These are phyloP conservation scores for Poeciliopsis occidentalis DNA, from an alignment of 2,113 vertebrate genomes.

Conservation along the genomic window DNA sequence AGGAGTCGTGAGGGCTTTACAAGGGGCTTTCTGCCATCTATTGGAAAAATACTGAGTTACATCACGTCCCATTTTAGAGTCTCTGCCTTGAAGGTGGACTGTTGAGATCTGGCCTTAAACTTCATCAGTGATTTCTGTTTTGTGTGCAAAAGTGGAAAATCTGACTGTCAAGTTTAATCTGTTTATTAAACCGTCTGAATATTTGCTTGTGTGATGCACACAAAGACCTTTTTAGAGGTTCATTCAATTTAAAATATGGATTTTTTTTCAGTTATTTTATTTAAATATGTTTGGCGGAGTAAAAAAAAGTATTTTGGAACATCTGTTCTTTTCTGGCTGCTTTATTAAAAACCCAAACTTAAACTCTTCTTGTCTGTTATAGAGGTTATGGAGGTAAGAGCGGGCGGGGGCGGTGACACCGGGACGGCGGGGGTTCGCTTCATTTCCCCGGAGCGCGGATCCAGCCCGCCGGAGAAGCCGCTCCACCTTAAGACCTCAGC, in stretches of 20 bases:
- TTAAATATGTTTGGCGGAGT: too few relatives aligned
- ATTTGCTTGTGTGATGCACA: not conserved
- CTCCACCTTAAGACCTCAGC: slow-evolving; percentile 76
- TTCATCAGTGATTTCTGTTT: not conserved
- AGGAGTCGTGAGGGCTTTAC: not conserved
- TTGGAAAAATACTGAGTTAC: slow-evolving; percentile 31
- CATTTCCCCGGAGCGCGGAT: not conserved
- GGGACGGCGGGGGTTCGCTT: slow-evolving; percentile 29
- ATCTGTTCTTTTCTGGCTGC: slow-evolving; percentile 1
- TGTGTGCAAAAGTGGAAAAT: not conserved
- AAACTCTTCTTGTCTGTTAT: slow-evolving; percentile 24
- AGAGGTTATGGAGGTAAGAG: not conserved
- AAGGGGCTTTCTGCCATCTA: slow-evolving; percentile 46
- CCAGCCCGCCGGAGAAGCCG: not conserved
- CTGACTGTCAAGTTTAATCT: not conserved
- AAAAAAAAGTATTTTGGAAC: not conserved
- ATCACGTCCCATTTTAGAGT: not conserved
- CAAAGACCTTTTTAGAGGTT: too few relatives aligned
- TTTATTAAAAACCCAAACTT: slow-evolving; percentile 11
- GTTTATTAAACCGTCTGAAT: not conserved
- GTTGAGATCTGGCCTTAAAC: not conserved
- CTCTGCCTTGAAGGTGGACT: slow-evolving; percentile 74
- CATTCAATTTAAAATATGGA: too few relatives aligned
- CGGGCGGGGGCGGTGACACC: slow-evolving; percentile 32
- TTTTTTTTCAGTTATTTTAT: not conserved